Evolutionary conservation across 2,113 vertebrate species (phyloP).

Genomic region (Cyprinus carpio): DNA sequence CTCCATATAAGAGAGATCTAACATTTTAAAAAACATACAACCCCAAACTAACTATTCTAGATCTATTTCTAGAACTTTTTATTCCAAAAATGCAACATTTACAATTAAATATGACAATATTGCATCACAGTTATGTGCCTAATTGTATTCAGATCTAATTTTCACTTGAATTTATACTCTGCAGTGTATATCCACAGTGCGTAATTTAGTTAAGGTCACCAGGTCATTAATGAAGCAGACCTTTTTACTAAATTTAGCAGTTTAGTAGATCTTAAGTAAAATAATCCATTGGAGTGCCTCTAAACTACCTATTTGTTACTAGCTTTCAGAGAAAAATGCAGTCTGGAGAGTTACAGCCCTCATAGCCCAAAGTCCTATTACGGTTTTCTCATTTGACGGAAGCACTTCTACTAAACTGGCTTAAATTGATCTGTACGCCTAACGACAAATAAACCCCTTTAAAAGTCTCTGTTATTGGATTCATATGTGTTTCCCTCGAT

Average conservation of each 20-base stretch:
- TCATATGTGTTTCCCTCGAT: conserved; percentile 56
- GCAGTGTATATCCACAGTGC: neutral
- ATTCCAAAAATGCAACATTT: neutral
- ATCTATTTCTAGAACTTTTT: neutral
- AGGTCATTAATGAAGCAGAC: conserved; percentile 5
- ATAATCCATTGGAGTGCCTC: neutral
- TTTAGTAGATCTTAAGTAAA: neutral
- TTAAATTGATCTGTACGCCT: conserved; percentile 32
- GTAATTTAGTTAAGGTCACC: neutral
- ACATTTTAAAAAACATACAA: neutral
- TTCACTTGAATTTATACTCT: neutral
- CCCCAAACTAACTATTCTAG: neutral
- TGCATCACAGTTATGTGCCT: neutral
- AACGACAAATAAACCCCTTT: conserved; percentile 27
- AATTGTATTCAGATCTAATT: neutral
- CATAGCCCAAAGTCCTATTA: conserved; percentile 8
- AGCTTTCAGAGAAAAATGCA: neutral
- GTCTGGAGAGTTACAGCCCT: conserved; percentile 6
- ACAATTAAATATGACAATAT: neutral
- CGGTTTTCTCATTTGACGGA: conserved; percentile 27
- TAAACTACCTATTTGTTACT: neutral
- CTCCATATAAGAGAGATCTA: neutral
- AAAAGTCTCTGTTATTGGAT: conserved; percentile 58
- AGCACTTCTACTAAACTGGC: conserved; percentile 20
- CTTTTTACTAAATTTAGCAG: neutral